phyloP scores from a whole-genome alignment of 2,797 vertebrate genomes.

The Xyrichtys novacula region DNA sequence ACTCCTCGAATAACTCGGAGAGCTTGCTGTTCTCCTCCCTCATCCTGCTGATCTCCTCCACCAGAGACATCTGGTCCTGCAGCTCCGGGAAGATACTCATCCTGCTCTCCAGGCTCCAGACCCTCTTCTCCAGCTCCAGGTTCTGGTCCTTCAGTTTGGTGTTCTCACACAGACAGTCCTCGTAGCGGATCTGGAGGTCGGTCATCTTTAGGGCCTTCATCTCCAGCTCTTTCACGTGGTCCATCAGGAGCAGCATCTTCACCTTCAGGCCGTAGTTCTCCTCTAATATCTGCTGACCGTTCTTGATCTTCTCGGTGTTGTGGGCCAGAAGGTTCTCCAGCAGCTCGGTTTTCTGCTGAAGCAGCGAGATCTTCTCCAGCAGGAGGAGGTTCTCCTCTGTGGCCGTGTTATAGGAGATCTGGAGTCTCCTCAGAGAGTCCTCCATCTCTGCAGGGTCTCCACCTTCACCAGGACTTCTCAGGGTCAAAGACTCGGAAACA shows the following conservation, averaged over 20 bases:
- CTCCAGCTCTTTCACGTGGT: conserved; percentile 71
- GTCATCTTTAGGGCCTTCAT: conserved; percentile 45
- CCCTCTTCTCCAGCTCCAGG: conserved; percentile 65
- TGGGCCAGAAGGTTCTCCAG: conserved; percentile 71
- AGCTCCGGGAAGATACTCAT: conserved; percentile 60
- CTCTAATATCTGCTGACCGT: conserved; percentile 67
- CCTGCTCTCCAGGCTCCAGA: conserved; percentile 69
- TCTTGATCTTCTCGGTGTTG: conserved; percentile 63
- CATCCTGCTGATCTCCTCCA: conserved; percentile 78
- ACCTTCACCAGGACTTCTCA: conserved; percentile 35
- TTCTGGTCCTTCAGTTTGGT: conserved; percentile 70
- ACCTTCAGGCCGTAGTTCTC: conserved; percentile 80
- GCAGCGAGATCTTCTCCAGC: conserved; percentile 76
- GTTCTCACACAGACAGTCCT: conserved; percentile 77
- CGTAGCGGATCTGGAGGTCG: conserved; percentile 55
- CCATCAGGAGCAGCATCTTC: conserved; percentile 67
- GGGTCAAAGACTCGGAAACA: conserved; percentile 5
- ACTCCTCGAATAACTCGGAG: conserved; percentile 75
- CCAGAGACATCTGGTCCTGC: conserved; percentile 30
- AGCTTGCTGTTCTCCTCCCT: conserved; percentile 72
- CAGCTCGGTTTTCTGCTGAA: conserved; percentile 80
- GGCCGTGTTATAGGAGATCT: conserved; percentile 44
- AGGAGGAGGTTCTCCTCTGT: conserved; percentile 81
- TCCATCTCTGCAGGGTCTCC: conserved; percentile 39
- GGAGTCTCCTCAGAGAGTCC: conserved; percentile 30